Base-by-base conservation (phyloP, 2,888 invertebrate genomes). In the Steinernema hermaphroditum region DNA sequence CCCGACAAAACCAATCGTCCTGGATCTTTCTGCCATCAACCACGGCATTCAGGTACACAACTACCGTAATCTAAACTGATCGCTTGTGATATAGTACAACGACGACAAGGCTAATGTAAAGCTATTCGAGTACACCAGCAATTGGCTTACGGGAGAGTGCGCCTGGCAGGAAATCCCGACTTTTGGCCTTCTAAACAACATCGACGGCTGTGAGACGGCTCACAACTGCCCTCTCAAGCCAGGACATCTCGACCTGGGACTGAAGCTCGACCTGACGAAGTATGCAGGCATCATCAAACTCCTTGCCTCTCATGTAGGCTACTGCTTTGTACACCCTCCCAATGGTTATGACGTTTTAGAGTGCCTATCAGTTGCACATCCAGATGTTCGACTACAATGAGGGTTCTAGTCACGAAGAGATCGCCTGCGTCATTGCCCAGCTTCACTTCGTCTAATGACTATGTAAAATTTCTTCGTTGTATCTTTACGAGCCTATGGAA, bases 381-480 rank as follows among this genome's bases (percentile, higher is more conserved):
- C 73, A 77, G 27, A 82, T 83, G 81, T 79, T 68, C 75, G 76
- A 83, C 75, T 78, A 78, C 75, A 82, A 83, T 73, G 29, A 27
- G 29, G 82, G 79, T n/a, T 75, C 75, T 16, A 62, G 46, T 0
- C 79, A 82, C 72, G 80, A 83, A 72, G 78, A 80, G 71, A 83
- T 83, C 74, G 80, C 81, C 27, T 83, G 83, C 72, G 82, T 82
- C 22, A 76, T 82, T 73, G 80, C 82, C 27, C 83, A 83, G 74
- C 75, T 83, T 8, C 78, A 78, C 41, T 77, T 83, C 71, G 12
- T 24, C 50, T 46, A 50, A 73, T n/a, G n/a, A n/a, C n/a, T n/a
- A n/a, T n/a, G n/a, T n/a, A n/a, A n/a, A n/a, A n/a, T n/a, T n/a
- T n/a, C n/a, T n/a, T n/a, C n/a, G n/a, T n/a, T n/a, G n/a, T n/a